Evolutionary conservation across 2,113 vertebrate genomes (phyloP).

Genomic region (Esox niger): DNA sequence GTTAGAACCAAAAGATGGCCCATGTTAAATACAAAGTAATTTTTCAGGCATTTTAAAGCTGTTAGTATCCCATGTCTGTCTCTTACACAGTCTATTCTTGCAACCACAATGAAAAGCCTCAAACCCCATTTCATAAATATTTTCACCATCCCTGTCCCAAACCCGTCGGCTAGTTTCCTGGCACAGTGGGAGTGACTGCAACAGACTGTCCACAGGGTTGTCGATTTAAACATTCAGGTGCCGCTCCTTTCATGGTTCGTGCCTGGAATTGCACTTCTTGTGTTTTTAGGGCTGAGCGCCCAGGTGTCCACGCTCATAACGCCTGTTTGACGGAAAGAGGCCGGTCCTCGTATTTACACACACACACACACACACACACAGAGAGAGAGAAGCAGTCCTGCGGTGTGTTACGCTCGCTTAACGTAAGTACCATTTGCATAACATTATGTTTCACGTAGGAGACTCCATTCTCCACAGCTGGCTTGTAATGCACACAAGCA

Average conservation of each 20-base stretch:
- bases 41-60: too few relatives aligned
- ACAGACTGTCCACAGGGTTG: neutral
- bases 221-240: constrained; percentile 12
- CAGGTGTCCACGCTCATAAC: constrained; percentile 55
- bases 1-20: too few relatives aligned
- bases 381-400: too few relatives aligned
- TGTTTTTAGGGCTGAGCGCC: constrained; percentile 2
- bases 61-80: too few relatives aligned
- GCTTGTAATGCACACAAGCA: neutral
- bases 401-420: neutral
- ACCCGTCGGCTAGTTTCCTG: neutral
- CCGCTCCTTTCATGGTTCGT: neutral
- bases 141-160: neutral
- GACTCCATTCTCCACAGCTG: neutral
- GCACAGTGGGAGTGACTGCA: neutral
- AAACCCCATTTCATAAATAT: neutral
- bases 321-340: constrained; percentile 49
- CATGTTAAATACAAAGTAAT: too few relatives aligned
- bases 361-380: constrained; percentile 4
- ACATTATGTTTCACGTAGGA: neutral
- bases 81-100: too few relatives aligned
- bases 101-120: neutral
- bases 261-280: neutral
- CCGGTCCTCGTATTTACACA: constrained; percentile 2
- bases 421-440: neutral